Evolutionary conservation across 64 coral and sea anemone genomes (phyloP), one percentile per base, ranked within the genome.

Genomic region (Montipora sp.): DNA sequence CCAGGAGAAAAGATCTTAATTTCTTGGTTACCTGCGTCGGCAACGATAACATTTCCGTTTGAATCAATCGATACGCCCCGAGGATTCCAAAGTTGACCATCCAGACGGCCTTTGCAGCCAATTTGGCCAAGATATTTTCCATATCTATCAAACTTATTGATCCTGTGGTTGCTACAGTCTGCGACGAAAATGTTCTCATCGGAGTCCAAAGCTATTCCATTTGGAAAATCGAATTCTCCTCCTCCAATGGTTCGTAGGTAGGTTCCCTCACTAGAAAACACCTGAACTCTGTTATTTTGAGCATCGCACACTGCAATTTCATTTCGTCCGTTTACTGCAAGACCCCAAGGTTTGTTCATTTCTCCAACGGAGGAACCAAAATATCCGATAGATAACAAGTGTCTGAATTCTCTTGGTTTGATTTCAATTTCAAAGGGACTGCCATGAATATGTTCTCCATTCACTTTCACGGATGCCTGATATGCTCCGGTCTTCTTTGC

Each of bases 1-100:
- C 80, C 47, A 27, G 71, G 60, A 8, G 86, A 81, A 53, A 94
- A 94, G 19, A 94, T 87, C 75, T 89, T 87, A 63, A 94, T 47
- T 53, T 80, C 43, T 60, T 83, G 65, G 15, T 94, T 89, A 1
- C 85, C 86, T 19, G 78, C 48, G 49, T 90, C 75, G 18, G 67
- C 15, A 21, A 90, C 78, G 3, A 90, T 90, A 14, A 90, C 20
- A 16, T 90, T 81, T 60, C 79, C 79, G 22, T 90, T 47, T n/a
- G 44, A 48, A 6, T 65, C 57, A 14, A 83, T 7, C 14, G 21
- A 83, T 68, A 83, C 20, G 14, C 61, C 80, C 11, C 57, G 53
- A 18, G 80, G 80, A 27, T 68, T 49, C 15, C 44, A 9, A 49
- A 78, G 47, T 47, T 78, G 46, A 7, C 49, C 13, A 78, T 78